These are phyloP conservation scores for Epizoanthus scotinus DNA, from an alignment of 92 coral and sea anemone species.

Conservation along the genomic window DNA sequence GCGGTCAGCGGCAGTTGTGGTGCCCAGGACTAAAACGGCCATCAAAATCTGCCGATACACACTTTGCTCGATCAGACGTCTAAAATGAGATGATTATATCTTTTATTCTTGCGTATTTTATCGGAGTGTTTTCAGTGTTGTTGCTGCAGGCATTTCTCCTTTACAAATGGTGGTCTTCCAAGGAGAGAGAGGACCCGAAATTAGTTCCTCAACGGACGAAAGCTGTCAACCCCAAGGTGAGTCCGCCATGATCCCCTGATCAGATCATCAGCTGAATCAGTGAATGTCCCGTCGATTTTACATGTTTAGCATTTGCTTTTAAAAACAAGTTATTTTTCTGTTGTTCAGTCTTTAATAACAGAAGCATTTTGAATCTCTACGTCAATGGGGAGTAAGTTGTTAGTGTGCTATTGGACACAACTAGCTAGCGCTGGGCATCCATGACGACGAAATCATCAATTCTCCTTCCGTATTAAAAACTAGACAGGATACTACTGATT, in stretches of 20 bases:
- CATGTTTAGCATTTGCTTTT: background rate
- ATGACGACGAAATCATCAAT: no score
- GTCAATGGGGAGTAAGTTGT: no score
- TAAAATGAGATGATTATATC: conserved; percentile 73
- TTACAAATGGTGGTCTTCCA: conserved; percentile 97
- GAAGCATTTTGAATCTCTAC: no score
- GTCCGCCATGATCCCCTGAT: background rate
- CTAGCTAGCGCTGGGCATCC: no score
- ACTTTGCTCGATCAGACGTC: no score
- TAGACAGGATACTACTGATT: no score
- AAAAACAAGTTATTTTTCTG: background rate
- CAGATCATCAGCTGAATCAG: background rate
- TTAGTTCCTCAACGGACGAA: conserved; percentile 68
- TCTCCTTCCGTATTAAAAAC: no score
- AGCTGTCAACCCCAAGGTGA: conserved; percentile 91
- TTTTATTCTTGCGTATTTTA: conserved; percentile 79
- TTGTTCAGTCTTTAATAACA: background rate
- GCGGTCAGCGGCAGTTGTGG: no score
- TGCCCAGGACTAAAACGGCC: no score
- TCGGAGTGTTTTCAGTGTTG: conserved; percentile 89
- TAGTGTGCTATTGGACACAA: no score
- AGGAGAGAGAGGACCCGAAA: conserved; percentile 71
- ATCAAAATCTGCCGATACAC: no score
- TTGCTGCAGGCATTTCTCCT: conserved; percentile 82
- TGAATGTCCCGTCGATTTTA: no score